A percentile compares a stretch with the other conserved stretches of the same genome.
Conservation (phyloP, 2,113 vertebrate species). For the Nannobrachium achirus region DNA sequence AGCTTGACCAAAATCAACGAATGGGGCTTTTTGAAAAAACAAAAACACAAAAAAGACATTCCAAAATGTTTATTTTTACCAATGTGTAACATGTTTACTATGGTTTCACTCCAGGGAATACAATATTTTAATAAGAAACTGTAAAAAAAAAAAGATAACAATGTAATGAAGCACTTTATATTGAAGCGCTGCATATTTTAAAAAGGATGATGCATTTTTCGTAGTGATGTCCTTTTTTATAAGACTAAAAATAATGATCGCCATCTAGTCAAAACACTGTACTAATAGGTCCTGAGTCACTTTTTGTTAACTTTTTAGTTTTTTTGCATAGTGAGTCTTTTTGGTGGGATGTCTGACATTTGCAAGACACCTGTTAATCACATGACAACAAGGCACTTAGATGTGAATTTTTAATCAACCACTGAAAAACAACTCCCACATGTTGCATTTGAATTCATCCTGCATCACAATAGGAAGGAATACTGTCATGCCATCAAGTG, state of each 20-base stretch:
- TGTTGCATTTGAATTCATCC: conserved; percentile 15
- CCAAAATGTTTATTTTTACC: conserved; percentile 90
- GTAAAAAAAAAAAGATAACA: conserved; percentile 78
- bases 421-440: conserved; percentile 29
- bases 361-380: conserved; percentile 25
- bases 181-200: conserved; percentile 81
- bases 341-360: conserved; percentile 35
- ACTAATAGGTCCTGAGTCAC: conserved; percentile 69
- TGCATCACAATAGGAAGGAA: neutral
- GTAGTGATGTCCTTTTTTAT: conserved; percentile 83
- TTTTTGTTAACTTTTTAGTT: conserved; percentile 54
- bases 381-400: conserved; percentile 47
- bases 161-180: conserved; percentile 86
- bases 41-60: conserved; percentile 92
- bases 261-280: conserved; percentile 63
- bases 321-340: conserved; percentile 42
- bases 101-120: conserved; percentile 86
- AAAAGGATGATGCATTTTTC: conserved; percentile 81
- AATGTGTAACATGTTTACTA: conserved; percentile 87
- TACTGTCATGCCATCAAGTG: conserved; percentile 22
- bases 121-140: conserved; percentile 85
- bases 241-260: conserved; percentile 63
- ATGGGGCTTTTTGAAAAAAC: conserved; percentile 84
- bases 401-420: conserved; percentile 30
- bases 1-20: conserved; percentile 92